Conservation (phyloP, 1,140 invertebrate species). For the Dendroctonus ponderosae region DNA sequence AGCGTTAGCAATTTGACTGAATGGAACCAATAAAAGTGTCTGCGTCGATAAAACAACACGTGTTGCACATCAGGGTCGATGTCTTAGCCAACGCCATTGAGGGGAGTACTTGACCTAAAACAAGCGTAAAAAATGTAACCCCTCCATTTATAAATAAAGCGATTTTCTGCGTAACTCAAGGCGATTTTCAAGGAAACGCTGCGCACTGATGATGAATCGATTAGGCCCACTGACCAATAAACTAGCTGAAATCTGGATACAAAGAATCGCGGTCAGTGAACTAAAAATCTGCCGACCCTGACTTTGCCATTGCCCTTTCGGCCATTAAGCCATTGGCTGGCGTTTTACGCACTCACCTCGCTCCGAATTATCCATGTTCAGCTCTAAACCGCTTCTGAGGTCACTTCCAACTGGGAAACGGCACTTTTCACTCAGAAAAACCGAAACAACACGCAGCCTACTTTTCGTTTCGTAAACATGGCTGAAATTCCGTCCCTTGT, state of each 20-base stretch:
- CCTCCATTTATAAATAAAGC: too few species aligned
- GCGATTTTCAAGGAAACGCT: too few species aligned
- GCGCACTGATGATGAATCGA: too few species aligned
- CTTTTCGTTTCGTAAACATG: slow-evolving; percentile 50
- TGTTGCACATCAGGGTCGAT: too few species aligned
- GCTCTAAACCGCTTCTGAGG: not conserved
- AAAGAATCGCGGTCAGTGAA: slow-evolving; percentile 51
- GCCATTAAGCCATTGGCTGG: not conserved
- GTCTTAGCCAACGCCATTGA: too few species aligned
- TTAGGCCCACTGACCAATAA: too few species aligned
- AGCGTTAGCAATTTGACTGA: too few species aligned
- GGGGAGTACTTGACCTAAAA: too few species aligned
- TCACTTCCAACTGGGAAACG: slow-evolving; percentile 25
- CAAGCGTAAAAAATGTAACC: too few species aligned
- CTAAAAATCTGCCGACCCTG: slow-evolving; percentile 50
- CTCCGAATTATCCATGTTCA: slow-evolving; percentile 41
- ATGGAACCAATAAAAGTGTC: too few species aligned
- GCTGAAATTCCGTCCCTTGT: slow-evolving; percentile 39
- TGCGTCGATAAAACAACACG: too few species aligned
- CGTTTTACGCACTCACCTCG: slow-evolving; percentile 37
- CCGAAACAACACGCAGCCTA: slow-evolving; percentile 46
- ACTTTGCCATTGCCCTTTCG: slow-evolving; percentile 52
- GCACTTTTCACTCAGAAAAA: slow-evolving; percentile 43
- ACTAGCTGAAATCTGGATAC: slow-evolving; percentile 6
- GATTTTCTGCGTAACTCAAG: too few species aligned